phyloP scores from a whole-genome alignment of 2,797 vertebrate species.

The Kryptopterus vitreolus region DNA sequence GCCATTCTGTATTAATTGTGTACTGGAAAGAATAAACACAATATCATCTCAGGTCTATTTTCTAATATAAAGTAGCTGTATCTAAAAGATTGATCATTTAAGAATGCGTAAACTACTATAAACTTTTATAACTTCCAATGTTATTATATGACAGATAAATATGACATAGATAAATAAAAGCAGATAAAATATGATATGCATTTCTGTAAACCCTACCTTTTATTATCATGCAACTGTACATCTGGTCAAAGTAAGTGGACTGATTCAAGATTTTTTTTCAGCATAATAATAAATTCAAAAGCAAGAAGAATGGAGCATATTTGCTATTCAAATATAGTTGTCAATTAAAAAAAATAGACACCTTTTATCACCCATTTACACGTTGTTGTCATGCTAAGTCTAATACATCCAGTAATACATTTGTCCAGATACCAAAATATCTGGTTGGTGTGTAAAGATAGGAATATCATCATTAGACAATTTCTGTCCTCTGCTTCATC shows the following conservation, averaged over 20 bases:
- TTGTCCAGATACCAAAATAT: too few species aligned
- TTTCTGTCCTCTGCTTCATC: not conserved
- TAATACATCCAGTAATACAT: not conserved
- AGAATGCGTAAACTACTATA: too few species aligned
- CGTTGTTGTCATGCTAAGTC: not conserved
- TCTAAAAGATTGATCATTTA: too few species aligned
- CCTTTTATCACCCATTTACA: not conserved
- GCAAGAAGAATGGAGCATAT: not conserved
- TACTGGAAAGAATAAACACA: not conserved
- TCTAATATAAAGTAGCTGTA: not conserved
- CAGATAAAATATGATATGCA: not conserved
- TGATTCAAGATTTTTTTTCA: not conserved
- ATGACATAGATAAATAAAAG: too few species aligned
- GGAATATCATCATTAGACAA: not conserved
- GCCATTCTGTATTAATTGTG: not conserved
- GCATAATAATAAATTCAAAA: not conserved
- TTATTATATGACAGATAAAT: too few species aligned
- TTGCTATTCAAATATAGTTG: conserved; percentile 5
- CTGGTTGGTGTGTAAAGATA: not conserved
- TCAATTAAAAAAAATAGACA: not conserved
- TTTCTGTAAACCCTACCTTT: not conserved
- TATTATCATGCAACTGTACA: not conserved
- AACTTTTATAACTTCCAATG: too few species aligned
- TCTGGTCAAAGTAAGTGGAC: not conserved
- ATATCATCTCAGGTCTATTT: not conserved